A percentile compares a stretch with the other conserved stretches of the same genome.
phyloP scores from a whole-genome alignment of 64 coral and sea anemone species.

The Stichodactyla helianthus region DNA sequence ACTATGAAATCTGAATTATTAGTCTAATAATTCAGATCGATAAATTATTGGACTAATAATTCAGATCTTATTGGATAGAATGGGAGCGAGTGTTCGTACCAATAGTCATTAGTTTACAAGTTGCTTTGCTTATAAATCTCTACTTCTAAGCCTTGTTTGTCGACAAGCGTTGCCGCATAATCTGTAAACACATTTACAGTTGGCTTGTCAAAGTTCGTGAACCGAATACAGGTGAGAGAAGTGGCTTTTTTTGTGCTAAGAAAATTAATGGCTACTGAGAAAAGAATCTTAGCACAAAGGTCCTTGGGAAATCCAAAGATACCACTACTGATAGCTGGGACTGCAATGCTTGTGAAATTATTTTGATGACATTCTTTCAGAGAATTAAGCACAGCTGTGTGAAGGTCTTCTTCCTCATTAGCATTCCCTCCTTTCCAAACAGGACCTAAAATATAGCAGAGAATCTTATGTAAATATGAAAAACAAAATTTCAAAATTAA shows the following conservation, averaged over 20 bases:
- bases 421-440: constrained; percentile 79
- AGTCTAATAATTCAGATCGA: no score
- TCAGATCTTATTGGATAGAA: no score
- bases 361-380: constrained; percentile 43
- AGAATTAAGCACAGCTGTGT: constrained; percentile 46
- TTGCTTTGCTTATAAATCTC: background rate
- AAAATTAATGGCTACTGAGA: constrained; percentile 57
- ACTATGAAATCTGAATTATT: no score
- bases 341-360: constrained; percentile 44
- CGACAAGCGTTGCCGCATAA: constrained; percentile 20
- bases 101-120: no score
- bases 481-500: no score
- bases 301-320: constrained; percentile 89
- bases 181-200: constrained; percentile 58
- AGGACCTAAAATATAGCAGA: no score
- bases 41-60: no score
- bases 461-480: no score
- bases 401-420: constrained; percentile 49
- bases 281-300: constrained; percentile 66
- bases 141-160: constrained; percentile 52
- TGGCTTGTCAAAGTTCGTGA: constrained; percentile 83
- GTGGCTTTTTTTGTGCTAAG: constrained; percentile 37
- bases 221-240: constrained; percentile 56
- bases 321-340: constrained; percentile 83
- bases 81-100: no score